A percentile compares a stretch with the other conserved stretches of the same genome.
phyloP scores from a whole-genome alignment of 2,888 invertebrate species.

The Drosophila neonasuta region DNA sequence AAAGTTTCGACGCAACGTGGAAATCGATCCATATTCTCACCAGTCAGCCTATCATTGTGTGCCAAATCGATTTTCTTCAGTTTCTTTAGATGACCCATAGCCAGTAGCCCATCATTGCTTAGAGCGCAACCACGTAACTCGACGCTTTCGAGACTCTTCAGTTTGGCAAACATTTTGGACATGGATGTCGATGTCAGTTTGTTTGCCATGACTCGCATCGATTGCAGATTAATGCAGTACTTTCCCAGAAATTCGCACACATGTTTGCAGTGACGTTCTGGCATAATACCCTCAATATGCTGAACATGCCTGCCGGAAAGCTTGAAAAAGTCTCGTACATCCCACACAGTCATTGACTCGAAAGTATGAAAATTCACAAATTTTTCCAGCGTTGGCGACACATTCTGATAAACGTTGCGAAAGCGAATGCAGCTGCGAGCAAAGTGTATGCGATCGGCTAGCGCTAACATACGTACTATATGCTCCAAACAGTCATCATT shows the following conservation, averaged over 20 bases:
- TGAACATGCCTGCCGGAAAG: conserved; percentile 41
- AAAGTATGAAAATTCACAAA: conserved; percentile 24
- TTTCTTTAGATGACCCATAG: conserved; percentile 26
- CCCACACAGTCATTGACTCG: conserved; percentile 56
- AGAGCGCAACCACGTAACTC: conserved; percentile 30
- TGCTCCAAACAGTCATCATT: conserved; percentile 66
- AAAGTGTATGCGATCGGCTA: conserved; percentile 61
- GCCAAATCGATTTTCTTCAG: conserved; percentile 44
- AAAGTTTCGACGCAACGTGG: conserved; percentile 32
- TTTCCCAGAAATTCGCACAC: conserved; percentile 27
- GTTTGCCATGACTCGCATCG: conserved; percentile 15
- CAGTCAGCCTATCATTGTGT: conserved; percentile 18
- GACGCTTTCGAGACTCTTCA: conserved; percentile 26
- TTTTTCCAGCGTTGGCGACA: conserved; percentile 38
- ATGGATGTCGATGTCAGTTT: conserved; percentile 10
- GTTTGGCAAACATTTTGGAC: conserved; percentile 29
- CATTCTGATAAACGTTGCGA: conserved; percentile 37
- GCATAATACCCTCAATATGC: conserved; percentile 32
- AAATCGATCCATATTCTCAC: background rate
- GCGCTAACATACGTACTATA: conserved; percentile 33
- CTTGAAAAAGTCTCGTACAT: conserved; percentile 60
- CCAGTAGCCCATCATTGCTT: conserved; percentile 10
- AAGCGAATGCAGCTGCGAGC: conserved; percentile 64
- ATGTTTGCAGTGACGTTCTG: conserved; percentile 21
- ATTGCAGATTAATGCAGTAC: conserved; percentile 31